phyloP scores from a whole-genome alignment of 1,140 invertebrate species.

The Leptonema lineaticorne region DNA sequence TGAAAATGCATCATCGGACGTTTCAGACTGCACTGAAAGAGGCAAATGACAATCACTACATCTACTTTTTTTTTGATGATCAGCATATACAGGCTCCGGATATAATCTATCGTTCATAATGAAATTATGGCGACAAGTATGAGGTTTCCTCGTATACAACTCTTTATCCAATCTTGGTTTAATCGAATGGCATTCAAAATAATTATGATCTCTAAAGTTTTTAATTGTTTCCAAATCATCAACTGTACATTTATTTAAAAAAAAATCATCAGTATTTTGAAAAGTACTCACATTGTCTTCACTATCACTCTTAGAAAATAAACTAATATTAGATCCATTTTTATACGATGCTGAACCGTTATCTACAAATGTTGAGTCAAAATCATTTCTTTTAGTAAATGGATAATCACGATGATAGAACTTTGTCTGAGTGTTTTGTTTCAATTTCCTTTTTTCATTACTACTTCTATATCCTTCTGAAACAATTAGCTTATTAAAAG shows the following conservation, averaged over 20 bases:
- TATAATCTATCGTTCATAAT: slow-evolving; percentile 15
- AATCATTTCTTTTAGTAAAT: neutral
- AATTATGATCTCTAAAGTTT: slow-evolving; percentile 14
- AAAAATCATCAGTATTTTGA: neutral
- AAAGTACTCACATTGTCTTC: neutral
- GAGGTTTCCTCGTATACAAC: neutral
- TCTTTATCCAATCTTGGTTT: neutral
- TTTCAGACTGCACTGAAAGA: neutral
- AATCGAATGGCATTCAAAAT: slow-evolving; percentile 23
- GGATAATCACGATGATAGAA: neutral
- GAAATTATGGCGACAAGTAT: slow-evolving; percentile 14
- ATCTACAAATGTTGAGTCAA: neutral
- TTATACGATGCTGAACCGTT: neutral
- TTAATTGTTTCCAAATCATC: slow-evolving; percentile 6
- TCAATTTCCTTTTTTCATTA: neutral
- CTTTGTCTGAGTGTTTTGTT: neutral
- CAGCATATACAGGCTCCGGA: slow-evolving; percentile 15
- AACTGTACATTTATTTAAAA: neutral
- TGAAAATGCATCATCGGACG: no score
- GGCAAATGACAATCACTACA: slow-evolving; percentile 19
- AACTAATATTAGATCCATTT: neutral
- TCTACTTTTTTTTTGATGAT: slow-evolving; percentile 11
- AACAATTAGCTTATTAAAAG: neutral
- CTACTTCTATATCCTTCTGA: neutral
- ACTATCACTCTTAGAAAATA: neutral